Percentiles rank a stretch among this genome's conserved stretches.
Conservation (phyloP, 2,797 vertebrate species). For the Microcaecilia unicolor region DNA sequence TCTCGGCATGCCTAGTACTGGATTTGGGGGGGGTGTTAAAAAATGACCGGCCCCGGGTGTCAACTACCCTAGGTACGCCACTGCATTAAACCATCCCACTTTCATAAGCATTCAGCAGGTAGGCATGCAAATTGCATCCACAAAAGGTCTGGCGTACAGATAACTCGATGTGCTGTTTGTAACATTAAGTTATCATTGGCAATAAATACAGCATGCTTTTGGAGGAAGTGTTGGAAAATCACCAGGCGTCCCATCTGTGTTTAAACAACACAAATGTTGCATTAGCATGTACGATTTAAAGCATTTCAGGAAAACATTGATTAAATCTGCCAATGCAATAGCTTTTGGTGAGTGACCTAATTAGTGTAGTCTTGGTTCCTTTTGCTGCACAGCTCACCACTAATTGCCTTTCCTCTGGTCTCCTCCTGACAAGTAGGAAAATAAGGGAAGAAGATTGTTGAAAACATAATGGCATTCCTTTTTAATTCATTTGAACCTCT, state of each 20-base stretch:
- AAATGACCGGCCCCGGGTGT: no score
- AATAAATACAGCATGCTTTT: no score
- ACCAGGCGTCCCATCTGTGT: slow-evolving; percentile 40
- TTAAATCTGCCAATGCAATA: slow-evolving; percentile 48
- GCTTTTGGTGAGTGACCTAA: slow-evolving; percentile 54
- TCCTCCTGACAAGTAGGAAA: slow-evolving; percentile 41
- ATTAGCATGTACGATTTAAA: slow-evolving; percentile 44
- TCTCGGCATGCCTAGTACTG: no score
- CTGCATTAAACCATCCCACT: no score
- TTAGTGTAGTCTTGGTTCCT: slow-evolving; percentile 49
- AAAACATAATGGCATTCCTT: slow-evolving; percentile 50
- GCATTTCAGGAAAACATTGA: slow-evolving; percentile 58
- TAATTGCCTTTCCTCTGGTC: slow-evolving; percentile 55
- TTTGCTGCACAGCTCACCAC: slow-evolving; percentile 44
- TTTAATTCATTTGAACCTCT: slow-evolving; percentile 53
- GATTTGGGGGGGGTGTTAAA: no score
- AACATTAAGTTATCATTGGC: no score
- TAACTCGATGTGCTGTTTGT: no score
- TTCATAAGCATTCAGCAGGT: no score
- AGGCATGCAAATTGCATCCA: no score
- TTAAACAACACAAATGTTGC: slow-evolving; percentile 47
- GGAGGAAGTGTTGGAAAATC: slow-evolving; percentile 42
- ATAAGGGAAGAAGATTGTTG: slow-evolving; percentile 49
- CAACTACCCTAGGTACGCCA: no score
- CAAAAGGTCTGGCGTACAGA: no score